Conservation (phyloP, 2,113 vertebrate genomes). For the Eptesicus fuscus region DNA sequence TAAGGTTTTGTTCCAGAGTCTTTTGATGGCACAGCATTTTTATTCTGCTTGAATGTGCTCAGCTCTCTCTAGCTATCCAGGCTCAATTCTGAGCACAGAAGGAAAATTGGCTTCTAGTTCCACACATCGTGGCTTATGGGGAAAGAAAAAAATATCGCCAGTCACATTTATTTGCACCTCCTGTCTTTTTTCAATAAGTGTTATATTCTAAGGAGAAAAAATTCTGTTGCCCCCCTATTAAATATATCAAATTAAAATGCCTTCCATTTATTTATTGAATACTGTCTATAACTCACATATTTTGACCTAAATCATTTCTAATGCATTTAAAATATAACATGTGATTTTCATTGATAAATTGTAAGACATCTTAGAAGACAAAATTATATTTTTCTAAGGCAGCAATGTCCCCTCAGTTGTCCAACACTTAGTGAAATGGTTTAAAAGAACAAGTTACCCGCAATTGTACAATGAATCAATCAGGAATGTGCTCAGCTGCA, state of each 20-base stretch:
- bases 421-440: background rate
- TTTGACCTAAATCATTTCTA: background rate
- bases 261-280: background rate
- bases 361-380: background rate
- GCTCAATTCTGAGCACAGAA: slow-evolving; percentile 38
- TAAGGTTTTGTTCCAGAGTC: slow-evolving; percentile 31
- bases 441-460: background rate
- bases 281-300: background rate
- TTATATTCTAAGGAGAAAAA: background rate
- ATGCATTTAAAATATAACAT: background rate
- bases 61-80: background rate
- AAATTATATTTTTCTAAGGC: background rate
- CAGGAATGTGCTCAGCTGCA: background rate
- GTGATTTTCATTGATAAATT: background rate
- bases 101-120: slow-evolving; percentile 52
- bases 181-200: slow-evolving; percentile 30
- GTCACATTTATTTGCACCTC: background rate
- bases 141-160: slow-evolving; percentile 47
- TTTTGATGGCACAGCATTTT: slow-evolving; percentile 27
- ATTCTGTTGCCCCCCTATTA: background rate
- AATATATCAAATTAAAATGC: background rate
- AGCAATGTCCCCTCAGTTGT: background rate
- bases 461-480: background rate
- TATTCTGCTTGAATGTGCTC: slow-evolving; percentile 6
- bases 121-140: slow-evolving; percentile 22